Evolutionary conservation across 2,888 invertebrate genomes (phyloP), one percentile per base, ranked within the genome.

Genomic region (Ditula angustiorana): DNA sequence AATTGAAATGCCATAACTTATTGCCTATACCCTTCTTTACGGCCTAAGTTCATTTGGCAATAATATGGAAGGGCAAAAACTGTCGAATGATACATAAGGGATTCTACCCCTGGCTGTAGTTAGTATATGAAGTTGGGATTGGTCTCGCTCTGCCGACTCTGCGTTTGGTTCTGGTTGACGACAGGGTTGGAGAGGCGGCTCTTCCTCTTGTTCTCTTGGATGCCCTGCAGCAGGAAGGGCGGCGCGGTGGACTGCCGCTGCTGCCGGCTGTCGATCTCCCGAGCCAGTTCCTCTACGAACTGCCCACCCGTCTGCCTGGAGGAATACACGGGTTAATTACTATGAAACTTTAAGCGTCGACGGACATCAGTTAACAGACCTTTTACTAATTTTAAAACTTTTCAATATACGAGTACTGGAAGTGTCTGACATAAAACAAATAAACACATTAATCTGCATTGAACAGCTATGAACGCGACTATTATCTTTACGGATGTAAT

Each of bases 231-330:
- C 49, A 92, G 81, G 81, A 92, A 92, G 1, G 90, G 86, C 0
- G 92, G 92, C 2, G 89, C 81, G 5, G 76, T 66, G 55, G 76
- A 65, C 67, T 77, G 73, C 26, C 83, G 79, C 69, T 85, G 81
- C 70, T 87, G 84, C 2, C 85, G 74, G 66, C 59, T 76, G 74
- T 90, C 90, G 67, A 92, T 76, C 74, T 91, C 90, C 0, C 83
- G 78, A 0, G 85, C 75, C 59, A 91, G 77, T 60, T 91, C 91
- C 52, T 90, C 90, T 87, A 88, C 86, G 77, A 90, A 86, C 84
- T 88, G 85, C 90, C 91, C 90, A 75, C 89, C 90, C 84, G 89
- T 85, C 88, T 90, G 91, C 84, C 91, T 90, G 85, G 79, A 89
- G 72, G 70, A 89, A 85, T 72, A 79, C 23, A 61, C 23, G 70